Evolutionary conservation across 2,888 invertebrate genomes (phyloP).

Genomic region (Ephialtes manifestator): DNA sequence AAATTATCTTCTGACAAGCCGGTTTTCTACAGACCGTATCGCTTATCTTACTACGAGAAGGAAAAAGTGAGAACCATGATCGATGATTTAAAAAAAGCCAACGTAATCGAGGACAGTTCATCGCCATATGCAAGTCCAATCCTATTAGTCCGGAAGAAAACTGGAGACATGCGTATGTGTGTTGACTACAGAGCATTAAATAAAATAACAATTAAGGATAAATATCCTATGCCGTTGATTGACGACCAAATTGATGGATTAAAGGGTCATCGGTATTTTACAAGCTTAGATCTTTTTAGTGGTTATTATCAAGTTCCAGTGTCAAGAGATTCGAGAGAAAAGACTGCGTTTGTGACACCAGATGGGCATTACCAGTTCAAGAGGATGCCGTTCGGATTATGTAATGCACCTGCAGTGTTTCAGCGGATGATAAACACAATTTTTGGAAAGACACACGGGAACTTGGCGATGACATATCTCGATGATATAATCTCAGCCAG

Average conservation of each 20-base stretch:
- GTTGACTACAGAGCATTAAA: slow-evolving; percentile 78
- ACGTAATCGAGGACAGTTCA: too few relatives aligned
- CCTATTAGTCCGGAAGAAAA: slow-evolving; percentile 13
- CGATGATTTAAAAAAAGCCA: slow-evolving; percentile 19
- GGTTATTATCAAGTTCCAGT: slow-evolving; percentile 81
- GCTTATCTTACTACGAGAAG: slow-evolving; percentile 72
- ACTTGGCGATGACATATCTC: slow-evolving; percentile 71
- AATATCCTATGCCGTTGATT: too few relatives aligned
- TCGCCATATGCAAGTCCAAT: too few relatives aligned
- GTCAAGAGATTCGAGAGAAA: too few relatives aligned
- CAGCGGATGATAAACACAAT: too few relatives aligned
- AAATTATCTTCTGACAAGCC: slow-evolving; percentile 68
- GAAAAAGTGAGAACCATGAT: slow-evolving; percentile 68
- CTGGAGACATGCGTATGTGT: slow-evolving; percentile 71
- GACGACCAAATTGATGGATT: slow-evolving; percentile 58
- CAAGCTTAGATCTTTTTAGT: slow-evolving; percentile 72
- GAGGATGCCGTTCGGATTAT: too few relatives aligned
- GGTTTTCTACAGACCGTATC: slow-evolving; percentile 75
- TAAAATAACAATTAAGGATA: slow-evolving; percentile 75
- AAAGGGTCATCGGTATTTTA: too few relatives aligned
- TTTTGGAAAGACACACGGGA: slow-evolving; percentile 74
- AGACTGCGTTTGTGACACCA: too few relatives aligned
- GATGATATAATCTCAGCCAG: slow-evolving; percentile 73
- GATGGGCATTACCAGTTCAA: too few relatives aligned
- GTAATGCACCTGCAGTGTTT: too few relatives aligned